Percentiles rank a stretch among this genome's conserved stretches.
These are phyloP conservation scores for Sitta carolinensis DNA, from an alignment of 2,797 vertebrate species.

Conservation along the genomic window DNA sequence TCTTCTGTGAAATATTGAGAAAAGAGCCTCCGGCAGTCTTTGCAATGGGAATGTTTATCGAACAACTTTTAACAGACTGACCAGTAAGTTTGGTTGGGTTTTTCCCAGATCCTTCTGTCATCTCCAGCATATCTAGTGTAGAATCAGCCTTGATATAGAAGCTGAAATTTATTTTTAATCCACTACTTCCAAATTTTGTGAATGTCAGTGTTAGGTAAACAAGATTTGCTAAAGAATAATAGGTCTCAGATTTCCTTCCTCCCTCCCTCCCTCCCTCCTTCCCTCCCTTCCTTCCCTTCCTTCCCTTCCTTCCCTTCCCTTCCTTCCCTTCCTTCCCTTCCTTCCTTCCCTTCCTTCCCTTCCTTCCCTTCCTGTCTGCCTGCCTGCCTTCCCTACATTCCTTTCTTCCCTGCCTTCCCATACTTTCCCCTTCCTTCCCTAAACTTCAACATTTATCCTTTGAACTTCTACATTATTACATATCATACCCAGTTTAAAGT, in stretches of 20 bases:
- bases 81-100: not conserved
- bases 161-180: not conserved
- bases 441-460: not conserved
- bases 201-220: not conserved
- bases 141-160: not conserved
- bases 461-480: not conserved
- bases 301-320: rapidly evolving
- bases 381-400: not conserved
- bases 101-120: not conserved
- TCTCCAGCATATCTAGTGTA: not conserved
- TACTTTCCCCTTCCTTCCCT: not conserved
- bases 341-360: rapidly evolving
- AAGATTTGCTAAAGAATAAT: not conserved
- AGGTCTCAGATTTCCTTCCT: not conserved
- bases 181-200: not conserved
- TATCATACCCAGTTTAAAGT: not conserved
- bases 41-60: not conserved
- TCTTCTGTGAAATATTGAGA: not conserved
- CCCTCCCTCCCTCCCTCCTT: rapidly evolving
- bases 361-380: rapidly evolving
- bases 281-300: rapidly evolving
- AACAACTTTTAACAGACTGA: not conserved
- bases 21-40: not conserved
- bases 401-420: not conserved
- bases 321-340: rapidly evolving